Base-by-base conservation (phyloP, 2,888 invertebrate genomes). In the Dynastes grantii region DNA sequence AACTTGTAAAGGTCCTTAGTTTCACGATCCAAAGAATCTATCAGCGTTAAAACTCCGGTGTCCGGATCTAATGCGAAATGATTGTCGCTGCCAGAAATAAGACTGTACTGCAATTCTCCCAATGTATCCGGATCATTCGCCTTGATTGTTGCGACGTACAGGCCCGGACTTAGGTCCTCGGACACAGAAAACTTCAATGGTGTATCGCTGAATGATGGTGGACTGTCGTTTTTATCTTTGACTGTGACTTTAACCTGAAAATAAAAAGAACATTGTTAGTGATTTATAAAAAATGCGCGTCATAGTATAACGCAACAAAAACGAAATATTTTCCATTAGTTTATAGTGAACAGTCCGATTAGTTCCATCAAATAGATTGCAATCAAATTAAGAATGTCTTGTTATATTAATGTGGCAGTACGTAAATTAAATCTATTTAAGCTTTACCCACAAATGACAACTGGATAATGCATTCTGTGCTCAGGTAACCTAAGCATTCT, bases 191-290 rank as follows among this genome's bases (percentile, higher is more conserved):
- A 95, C 71, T 92, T 92, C 84, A 94, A 90, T 16, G 94, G 94
- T 51, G 94, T 92, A 81, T 94, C 93, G 84, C 92, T 93, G 91
- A 97, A 96, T 76, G 94, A 92, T 2, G 98, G 98, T n/a, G 97
- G 97, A 85, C 96, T 97, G 90, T 98, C 98, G 89, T 98, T 98
- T 89, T 95, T 95, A 90, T 98, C 98, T 87, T 95, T 88, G 76
- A 98, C 94, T 78, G 93, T 93, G 83, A 98, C 93, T 88, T 93
- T 93, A 84, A 97, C 95, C 97, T 97, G 93, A 32, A 92, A 92
- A 84, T 83, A 87, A 85, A 2, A 45, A 45, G 11, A 45, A 45
- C 6, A 45, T 8, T 2, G 2, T 45, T 45, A 45, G 45, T 11
- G 1, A 45, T 45, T 8, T 45, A 11, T 11, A 45, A 45, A 45